Evolutionary conservation across 2,113 vertebrate species (phyloP).

Genomic region (Cyanocitta stelleri): DNA sequence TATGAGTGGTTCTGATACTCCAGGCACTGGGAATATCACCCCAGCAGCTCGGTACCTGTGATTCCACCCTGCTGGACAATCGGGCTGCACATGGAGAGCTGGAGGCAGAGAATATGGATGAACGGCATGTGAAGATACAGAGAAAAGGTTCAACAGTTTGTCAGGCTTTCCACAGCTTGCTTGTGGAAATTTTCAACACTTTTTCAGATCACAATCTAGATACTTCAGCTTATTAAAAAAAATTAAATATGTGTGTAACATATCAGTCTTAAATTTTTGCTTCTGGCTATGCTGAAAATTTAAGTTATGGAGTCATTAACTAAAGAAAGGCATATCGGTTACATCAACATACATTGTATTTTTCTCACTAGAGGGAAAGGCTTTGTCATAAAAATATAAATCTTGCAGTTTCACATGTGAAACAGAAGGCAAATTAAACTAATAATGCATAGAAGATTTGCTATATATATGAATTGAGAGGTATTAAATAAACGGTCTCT

Average conservation of each 20-base stretch:
- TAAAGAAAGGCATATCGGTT: not conserved
- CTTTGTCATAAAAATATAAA: not conserved
- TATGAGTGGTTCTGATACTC: not conserved
- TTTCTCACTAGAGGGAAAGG: not conserved
- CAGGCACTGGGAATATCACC: not conserved
- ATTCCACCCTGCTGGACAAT: not conserved
- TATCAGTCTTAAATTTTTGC: not conserved
- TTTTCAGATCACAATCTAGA: not conserved
- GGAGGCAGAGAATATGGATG: no score
- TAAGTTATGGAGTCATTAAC: not conserved
- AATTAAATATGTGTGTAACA: not conserved
- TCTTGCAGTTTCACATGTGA: not conserved
- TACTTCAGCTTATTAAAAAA: not conserved
- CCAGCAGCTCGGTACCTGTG: fast-evolving
- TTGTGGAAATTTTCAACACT: not conserved
- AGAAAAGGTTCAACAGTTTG: not conserved
- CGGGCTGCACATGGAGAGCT: not conserved
- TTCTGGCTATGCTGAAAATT: not conserved
- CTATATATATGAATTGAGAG: not conserved
- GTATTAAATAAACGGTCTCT: not conserved
- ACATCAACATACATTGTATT: not conserved
- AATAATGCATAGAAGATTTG: not conserved
- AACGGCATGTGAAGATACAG: not conserved
- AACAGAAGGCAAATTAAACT: not conserved
- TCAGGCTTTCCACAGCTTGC: not conserved